Evolutionary conservation across 2,888 invertebrate species (phyloP), one percentile per base, ranked within the genome.

Genomic region (Stenurella melanura): DNA sequence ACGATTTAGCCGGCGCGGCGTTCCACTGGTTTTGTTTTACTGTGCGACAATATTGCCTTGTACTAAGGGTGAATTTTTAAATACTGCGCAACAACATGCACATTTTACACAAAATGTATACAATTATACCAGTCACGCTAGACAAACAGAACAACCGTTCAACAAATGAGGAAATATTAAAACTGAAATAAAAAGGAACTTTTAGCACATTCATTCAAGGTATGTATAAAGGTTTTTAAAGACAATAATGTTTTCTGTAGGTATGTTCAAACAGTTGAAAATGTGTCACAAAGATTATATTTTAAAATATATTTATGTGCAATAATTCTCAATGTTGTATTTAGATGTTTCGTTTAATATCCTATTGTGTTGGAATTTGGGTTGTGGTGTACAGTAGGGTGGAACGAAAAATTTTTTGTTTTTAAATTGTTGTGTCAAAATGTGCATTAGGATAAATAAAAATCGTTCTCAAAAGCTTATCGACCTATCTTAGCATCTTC

Each of bases 111-210:
- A 63, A 72, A 72, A 72, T 54, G 72, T 72, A 61, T 63, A 54
- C 72, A 72, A 38, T 63, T 72, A 26, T n/a, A 50, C 26, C 38
- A 63, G 72, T 72, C 72, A 72, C 72, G 72, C 72, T 63, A 72
- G 54, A 54, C 63, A 61, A 54, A 72, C 63, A 30, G 17, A 50
- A 72, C 26, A 70, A 61, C 50, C 26, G 72, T 54, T 21, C 72
- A 50, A 21, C 61, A 63, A 72, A 72, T 54, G 34, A 50, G 71
- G 38, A 50, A 18, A 34, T 63, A 54, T 72, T 72, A 61, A 42
- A 18, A 26, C 63, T 30, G 63, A n/a, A 58, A 63, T 17, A 9
- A 61, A 58, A 42, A 54, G 63, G 70, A 61, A 57, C 57, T 67
- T 73, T 73, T 58, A 21, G 18, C 26, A 17, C 21, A 63, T 50